Evolutionary conservation across 2,797 vertebrate genomes (phyloP), one percentile per base, ranked within the genome.

Genomic region (Chlorospingus flavigularis): DNA sequence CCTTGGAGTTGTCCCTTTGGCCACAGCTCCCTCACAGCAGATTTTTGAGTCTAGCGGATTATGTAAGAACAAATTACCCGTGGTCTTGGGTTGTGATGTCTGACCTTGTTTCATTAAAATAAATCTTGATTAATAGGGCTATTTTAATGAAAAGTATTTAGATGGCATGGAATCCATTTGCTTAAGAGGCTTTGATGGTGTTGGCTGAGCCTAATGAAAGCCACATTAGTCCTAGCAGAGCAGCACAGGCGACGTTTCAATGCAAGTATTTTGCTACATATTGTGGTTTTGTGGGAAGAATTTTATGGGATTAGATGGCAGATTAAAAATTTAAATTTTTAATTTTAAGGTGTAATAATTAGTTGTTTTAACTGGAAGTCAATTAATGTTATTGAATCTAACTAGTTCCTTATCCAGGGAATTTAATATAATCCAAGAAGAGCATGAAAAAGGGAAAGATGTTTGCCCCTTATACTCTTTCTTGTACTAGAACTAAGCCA

Each of bases 71-170:
- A 88, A 86, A 76, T 88, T 48, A 77, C 19, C 42, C 1, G 0
- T 62, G 33, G 48, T 62, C 77, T 60, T 75, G 21, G n/a, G n/a
- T 57, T 80, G 23, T 48, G 35, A 45, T 13, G 10, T 57, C 33
- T 92, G 55, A 9, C 35, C 62, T 61, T 51, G 30, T 65, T 93
- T 88, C 88, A 66, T 88, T 96, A 91, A 95, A 96, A 71, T 90
- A 76, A 89, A 88, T 88, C 58, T 92, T 92, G 91, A 95, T 96
- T 93, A 95, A 94, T 92, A 89, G 24, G 33, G 10, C 11, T 75
- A 24, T 86, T 94, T 94, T 67, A 58, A 77, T 92, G 55, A 87
- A 90, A 94, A 76, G 17, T 68, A 61, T 89, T 96, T 93, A 68
- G n/a, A 53, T 61, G 84, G 31, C 45, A 53, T 62, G 40, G 63